phyloP scores from a whole-genome alignment of 2,888 invertebrate species.

The Dyspetes luteomarginatus region DNA sequence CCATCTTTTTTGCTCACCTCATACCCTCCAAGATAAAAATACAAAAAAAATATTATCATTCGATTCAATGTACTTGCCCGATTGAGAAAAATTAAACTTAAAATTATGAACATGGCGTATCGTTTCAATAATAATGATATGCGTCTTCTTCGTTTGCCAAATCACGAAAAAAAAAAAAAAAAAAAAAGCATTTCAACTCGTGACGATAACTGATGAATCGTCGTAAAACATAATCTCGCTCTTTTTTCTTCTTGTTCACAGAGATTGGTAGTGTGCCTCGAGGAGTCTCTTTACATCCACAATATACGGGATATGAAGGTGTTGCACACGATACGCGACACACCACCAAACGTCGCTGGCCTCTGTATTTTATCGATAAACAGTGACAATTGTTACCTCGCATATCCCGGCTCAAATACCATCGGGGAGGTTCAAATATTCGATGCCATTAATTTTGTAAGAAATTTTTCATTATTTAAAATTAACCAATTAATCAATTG shows the following conservation, averaged over 20 bases:
- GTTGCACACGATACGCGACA: constrained; percentile 98
- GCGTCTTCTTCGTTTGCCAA: not conserved
- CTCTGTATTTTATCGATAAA: constrained; percentile 95
- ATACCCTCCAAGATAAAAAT: too few relatives aligned
- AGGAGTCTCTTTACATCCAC: constrained; percentile 99
- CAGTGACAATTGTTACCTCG: constrained; percentile 96
- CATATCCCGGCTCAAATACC: constrained; percentile 97
- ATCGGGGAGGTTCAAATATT: constrained; percentile 98
- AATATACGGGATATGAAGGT: constrained; percentile 99
- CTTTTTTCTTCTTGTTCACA: constrained; percentile 81
- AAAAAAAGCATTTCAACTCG: not conserved
- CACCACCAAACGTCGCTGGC: constrained; percentile 97
- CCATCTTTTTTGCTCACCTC: too few relatives aligned
- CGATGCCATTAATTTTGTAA: constrained; percentile 94
- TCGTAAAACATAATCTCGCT: constrained; percentile 13
- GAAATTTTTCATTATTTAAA: constrained; percentile 76
- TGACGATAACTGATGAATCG: not conserved
- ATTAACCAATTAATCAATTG: constrained; percentile 16
- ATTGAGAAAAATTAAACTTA: too few relatives aligned
- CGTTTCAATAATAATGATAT: constrained; percentile 23
- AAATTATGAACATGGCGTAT: too few relatives aligned
- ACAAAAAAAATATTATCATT: not conserved
- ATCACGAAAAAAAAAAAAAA: not conserved
- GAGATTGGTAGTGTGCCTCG: constrained; percentile 98
- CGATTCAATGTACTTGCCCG: too few relatives aligned